Evolutionary conservation across 2,797 vertebrate species (phyloP).

Genomic region (Eulemur coronatus): DNA sequence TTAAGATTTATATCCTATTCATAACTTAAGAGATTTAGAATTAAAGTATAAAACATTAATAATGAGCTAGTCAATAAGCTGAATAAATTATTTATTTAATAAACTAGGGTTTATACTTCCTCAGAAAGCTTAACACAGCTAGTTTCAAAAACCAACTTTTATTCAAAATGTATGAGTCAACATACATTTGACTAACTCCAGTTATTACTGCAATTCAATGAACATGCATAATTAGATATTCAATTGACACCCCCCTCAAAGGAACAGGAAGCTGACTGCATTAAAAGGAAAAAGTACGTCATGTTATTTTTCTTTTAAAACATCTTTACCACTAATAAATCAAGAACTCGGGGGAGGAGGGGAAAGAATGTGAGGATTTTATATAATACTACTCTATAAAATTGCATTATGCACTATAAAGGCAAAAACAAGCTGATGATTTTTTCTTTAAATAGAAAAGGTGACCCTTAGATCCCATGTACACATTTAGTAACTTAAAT

Average conservation of each 20-base stretch:
- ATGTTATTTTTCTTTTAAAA: neutral
- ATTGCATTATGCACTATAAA: neutral
- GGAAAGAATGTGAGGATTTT: neutral
- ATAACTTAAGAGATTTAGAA: conserved; percentile 16
- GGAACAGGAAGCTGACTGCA: neutral
- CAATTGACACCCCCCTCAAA: neutral
- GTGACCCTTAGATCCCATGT: neutral
- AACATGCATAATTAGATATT: neutral
- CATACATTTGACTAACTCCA: neutral
- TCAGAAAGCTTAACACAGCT: neutral
- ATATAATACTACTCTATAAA: neutral
- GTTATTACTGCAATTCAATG: neutral
- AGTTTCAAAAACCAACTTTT: conserved; percentile 32
- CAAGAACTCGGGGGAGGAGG: neutral
- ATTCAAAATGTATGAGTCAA: conserved; percentile 18
- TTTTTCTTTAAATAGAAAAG: neutral
- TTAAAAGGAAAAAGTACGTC: conserved; percentile 25
- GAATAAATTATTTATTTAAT: conserved; percentile 27
- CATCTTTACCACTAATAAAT: neutral
- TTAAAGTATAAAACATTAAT: neutral
- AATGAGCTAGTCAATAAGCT: conserved; percentile 26
- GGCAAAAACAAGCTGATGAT: neutral
- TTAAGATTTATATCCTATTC: neutral
- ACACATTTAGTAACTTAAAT: conserved; percentile 8
- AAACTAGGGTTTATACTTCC: neutral